A percentile compares a stretch with the other conserved stretches of the same genome.
phyloP scores from a whole-genome alignment of 2,888 invertebrate species.

The Drosophila pseudotakahashii region DNA sequence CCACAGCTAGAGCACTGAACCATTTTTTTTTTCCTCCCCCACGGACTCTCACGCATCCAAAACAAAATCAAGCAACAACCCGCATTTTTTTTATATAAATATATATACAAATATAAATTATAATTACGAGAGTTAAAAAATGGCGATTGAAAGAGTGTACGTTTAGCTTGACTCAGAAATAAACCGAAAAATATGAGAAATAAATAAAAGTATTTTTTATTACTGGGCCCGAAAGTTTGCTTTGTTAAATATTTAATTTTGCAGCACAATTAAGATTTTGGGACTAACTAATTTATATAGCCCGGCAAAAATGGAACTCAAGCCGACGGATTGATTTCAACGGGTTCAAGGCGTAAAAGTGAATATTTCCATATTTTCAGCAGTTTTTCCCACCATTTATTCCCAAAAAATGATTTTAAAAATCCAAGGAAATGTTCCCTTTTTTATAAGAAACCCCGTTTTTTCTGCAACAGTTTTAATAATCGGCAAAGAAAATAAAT shows the following conservation, averaged over 20 bases:
- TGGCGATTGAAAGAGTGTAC: constrained; percentile 62
- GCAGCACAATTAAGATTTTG: too few relatives aligned
- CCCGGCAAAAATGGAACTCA: too few relatives aligned
- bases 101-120: constrained; percentile 60
- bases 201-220: constrained; percentile 9
- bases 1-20: constrained; percentile 15
- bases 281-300: too few relatives aligned
- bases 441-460: too few relatives aligned
- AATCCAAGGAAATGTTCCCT: too few relatives aligned
- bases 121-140: constrained; percentile 66
- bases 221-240: neutral
- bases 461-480: too few relatives aligned
- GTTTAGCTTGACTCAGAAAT: constrained; percentile 71
- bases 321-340: too few relatives aligned
- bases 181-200: constrained; percentile 59
- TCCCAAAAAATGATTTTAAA: too few relatives aligned
- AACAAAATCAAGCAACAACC: constrained; percentile 55
- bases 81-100: constrained; percentile 60
- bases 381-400: too few relatives aligned
- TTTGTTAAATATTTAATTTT: neutral
- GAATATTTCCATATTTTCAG: too few relatives aligned
- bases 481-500: too few relatives aligned
- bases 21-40: constrained; percentile 10
- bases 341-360: too few relatives aligned
- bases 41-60: constrained; percentile 40